Conservation (phyloP, 2,797 vertebrate genomes). For the Cyclopterus lumpus region DNA sequence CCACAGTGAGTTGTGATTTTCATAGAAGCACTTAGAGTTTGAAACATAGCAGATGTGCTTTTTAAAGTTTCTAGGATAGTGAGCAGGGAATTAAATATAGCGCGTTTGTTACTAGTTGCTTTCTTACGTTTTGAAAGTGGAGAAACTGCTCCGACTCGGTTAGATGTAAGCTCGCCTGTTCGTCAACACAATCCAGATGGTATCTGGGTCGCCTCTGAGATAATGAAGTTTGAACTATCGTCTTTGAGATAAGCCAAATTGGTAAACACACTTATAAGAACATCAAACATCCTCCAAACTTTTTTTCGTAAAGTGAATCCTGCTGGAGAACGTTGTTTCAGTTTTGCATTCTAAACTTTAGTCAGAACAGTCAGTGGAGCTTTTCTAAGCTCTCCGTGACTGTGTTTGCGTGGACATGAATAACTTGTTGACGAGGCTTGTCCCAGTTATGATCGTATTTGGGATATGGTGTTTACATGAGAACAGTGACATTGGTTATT, state of each 20-base stretch:
- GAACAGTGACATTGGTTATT: background rate
- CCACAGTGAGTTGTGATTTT: conserved; percentile 30
- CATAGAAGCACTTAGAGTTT: conserved; percentile 21
- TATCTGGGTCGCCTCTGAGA: conserved; percentile 33
- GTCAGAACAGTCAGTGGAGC: conserved; percentile 20
- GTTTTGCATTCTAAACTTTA: conserved; percentile 13
- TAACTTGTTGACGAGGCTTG: background rate
- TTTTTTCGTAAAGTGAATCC: conserved; percentile 17
- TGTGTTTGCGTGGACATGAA: background rate
- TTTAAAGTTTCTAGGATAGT: conserved; percentile 19
- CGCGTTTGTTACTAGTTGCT: conserved; percentile 21
- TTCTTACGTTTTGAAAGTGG: conserved; percentile 31
- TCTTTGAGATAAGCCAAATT: conserved; percentile 36
- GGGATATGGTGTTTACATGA: background rate
- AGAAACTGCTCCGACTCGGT: conserved; percentile 52
- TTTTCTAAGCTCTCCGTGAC: conserved; percentile 10
- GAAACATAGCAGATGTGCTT: conserved; percentile 38
- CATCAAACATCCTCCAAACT: conserved; percentile 1
- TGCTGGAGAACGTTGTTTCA: conserved; percentile 5
- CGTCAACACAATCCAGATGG: conserved; percentile 59
- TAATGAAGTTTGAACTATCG: conserved; percentile 52
- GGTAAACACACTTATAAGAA: conserved; percentile 37
- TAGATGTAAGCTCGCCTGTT: conserved; percentile 25
- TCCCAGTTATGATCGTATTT: background rate
- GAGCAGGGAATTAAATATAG: conserved; percentile 28